Conservation (phyloP, 1,140 invertebrate genomes). For the Brachionus plicatilis region DNA sequence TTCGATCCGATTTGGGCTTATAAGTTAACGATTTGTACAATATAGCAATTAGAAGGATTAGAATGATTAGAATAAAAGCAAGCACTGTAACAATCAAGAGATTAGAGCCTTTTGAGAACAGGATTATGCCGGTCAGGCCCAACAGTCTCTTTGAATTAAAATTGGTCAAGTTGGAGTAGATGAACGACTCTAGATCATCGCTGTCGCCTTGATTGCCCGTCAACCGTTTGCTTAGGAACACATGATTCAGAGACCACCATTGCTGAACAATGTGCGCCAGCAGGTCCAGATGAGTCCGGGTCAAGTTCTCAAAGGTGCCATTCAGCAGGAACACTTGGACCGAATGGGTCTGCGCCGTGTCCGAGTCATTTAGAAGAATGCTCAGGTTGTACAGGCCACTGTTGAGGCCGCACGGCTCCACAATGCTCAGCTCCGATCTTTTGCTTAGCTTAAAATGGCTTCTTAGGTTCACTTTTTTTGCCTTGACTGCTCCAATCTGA, state of each 20-base stretch:
- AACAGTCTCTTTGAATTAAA: neutral
- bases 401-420: neutral
- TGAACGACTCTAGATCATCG: neutral
- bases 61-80: neutral
- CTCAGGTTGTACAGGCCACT: constrained; percentile 3
- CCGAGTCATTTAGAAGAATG: neutral
- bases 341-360: neutral
- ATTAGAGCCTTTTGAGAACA: constrained; percentile 16
- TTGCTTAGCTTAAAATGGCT: neutral
- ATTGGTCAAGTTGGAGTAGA: constrained; percentile 10
- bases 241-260: neutral
- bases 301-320: neutral
- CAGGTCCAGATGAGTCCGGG: neutral
- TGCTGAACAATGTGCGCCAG: neutral
- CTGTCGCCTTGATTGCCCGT: neutral
- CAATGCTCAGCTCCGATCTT: neutral
- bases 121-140: neutral
- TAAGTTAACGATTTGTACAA: constrained; percentile 2
- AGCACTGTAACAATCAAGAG: neutral
- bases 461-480: neutral
- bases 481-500: neutral
- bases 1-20: neutral
- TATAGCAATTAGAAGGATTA: constrained; percentile 20
- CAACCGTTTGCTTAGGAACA: neutral
- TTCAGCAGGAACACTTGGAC: neutral